Conservation (phyloP, 1,140 invertebrate genomes). For the Drosophila bocqueti region DNA sequence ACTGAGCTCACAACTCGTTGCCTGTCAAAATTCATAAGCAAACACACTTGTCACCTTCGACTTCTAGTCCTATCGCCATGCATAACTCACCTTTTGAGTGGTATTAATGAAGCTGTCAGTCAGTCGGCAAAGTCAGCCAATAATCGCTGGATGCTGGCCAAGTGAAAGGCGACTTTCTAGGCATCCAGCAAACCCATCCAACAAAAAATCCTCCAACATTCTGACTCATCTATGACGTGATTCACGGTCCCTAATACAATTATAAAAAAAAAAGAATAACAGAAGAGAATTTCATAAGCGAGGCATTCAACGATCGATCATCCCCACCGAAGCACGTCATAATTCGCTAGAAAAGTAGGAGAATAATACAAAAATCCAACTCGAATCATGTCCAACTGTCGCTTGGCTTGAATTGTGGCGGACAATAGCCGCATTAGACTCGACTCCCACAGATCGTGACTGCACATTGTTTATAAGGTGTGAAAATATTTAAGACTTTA, state of each 20-base stretch:
- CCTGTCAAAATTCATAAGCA: conserved; percentile 79
- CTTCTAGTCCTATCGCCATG: conserved; percentile 46
- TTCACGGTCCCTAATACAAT: conserved; percentile 24
- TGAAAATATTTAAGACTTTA: conserved; percentile 85
- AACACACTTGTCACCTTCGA: conserved; percentile 79
- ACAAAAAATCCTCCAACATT: conserved; percentile 25
- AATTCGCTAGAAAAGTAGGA: conserved; percentile 76
- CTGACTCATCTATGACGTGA: conserved; percentile 66
- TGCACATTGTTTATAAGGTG: conserved; percentile 84
- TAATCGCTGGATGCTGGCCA: conserved; percentile 13
- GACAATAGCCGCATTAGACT: conserved; percentile 72
- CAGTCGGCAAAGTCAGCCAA: conserved; percentile 52
- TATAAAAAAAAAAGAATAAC: background rate
- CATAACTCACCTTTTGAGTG: conserved; percentile 43
- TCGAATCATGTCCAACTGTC: conserved; percentile 66
- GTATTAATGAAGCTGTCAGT: conserved; percentile 82
- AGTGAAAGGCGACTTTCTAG: conserved; percentile 60
- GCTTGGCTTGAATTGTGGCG: conserved; percentile 64
- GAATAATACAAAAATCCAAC: conserved; percentile 37
- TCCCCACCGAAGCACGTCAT: conserved; percentile 62
- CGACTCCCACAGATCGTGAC: conserved; percentile 68
- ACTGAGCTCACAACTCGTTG: conserved; percentile 51
- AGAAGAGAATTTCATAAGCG: conserved; percentile 49
- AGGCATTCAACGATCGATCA: conserved; percentile 80
- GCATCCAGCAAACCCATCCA: conserved; percentile 2